Evolutionary conservation across 2,797 vertebrate genomes (phyloP), one percentile per base, ranked within the genome.

Genomic region (Discoglossus pictus): DNA sequence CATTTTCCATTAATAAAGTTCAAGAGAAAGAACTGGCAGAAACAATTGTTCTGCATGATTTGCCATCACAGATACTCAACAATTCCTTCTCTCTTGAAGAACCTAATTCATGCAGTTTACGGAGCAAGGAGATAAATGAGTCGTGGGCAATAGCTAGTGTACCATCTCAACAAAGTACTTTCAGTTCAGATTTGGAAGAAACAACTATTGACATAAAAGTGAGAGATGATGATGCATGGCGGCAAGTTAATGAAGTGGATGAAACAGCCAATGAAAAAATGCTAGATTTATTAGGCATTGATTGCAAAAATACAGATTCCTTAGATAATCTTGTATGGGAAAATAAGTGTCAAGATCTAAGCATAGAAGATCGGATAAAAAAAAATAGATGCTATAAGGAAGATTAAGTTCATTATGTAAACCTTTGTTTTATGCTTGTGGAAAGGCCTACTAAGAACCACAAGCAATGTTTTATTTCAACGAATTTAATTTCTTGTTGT

Each of bases 281-380:
- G 63, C 62, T 50, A 64, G 48, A 73, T 60, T 66, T 74, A 36
- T 69, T 24, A 16, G 79, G 46, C 60, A 66, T 16, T 60, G 73
- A 62, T 43, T 31, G 58, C 17, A 38, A 10, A 46, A 18, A 25
- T 54, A 35, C 39, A 58, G 24, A 74, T 16, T 6, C 13, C 20
- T 7, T 27, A 16, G 40, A 21, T 53, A 53, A 50, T 25, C 42
- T 24, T 70, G 72, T 78, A 72, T 87, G 80, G 82, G 70, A 3
- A 0, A 66, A 80, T 21, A 80, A 83, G 27, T 40, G 71, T 4
- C 78, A 82, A 9, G 72, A 63, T 18, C 78, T 92, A 76, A 88
- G 89, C 1, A 78, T 82, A 71, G 87, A 92, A 80, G 86, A 94
- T 76, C 83, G 90, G 82, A 94, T 92, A 78, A 91, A 93, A 82